Conservation (phyloP, 2,113 vertebrate species). For the Podocnemis expansa region DNA sequence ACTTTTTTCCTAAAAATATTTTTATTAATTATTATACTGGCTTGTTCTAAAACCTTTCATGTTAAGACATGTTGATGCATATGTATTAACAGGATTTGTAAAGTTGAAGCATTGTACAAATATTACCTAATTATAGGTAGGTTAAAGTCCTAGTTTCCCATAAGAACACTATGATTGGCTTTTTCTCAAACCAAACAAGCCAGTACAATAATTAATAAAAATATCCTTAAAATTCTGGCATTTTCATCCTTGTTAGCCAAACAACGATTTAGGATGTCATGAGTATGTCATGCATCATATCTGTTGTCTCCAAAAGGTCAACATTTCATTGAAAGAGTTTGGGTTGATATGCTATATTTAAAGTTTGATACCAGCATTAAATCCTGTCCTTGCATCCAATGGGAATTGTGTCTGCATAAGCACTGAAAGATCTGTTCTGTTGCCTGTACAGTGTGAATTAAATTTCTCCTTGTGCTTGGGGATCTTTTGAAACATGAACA, state of each 20-base stretch:
- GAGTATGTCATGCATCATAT: background rate
- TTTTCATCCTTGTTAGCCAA: background rate
- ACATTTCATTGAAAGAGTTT: background rate
- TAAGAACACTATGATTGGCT: fast-evolving
- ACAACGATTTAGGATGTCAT: background rate
- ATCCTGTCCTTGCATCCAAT: background rate
- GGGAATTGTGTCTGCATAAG: background rate
- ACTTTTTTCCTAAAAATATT: too few species aligned
- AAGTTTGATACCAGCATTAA: background rate
- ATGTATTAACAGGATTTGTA: background rate
- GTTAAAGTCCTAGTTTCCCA: background rate
- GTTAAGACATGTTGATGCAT: background rate
- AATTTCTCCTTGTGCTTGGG: background rate
- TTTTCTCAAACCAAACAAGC: background rate
- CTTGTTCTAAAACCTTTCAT: background rate
- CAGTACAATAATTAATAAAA: background rate
- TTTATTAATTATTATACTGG: too few species aligned
- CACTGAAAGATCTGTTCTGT: background rate
- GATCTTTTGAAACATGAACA: background rate
- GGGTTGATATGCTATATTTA: background rate
- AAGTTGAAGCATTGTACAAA: background rate
- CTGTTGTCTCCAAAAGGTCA: background rate
- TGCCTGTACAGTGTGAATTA: fast-evolving
- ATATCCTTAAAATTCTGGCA: background rate
- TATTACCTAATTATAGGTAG: background rate